phyloP scores from a whole-genome alignment of 1,140 invertebrate species.

The Aphis gossypii region DNA sequence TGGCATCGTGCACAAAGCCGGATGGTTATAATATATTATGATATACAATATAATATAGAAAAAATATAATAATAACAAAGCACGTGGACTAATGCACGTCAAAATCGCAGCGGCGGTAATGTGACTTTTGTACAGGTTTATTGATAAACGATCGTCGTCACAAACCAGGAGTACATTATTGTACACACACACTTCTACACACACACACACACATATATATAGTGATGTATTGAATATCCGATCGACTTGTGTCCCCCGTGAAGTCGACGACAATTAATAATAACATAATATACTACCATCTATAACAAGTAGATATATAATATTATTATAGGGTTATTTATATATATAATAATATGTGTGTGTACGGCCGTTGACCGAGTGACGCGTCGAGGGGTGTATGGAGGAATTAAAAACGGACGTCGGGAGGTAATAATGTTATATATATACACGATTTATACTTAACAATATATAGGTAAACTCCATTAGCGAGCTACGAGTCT shows the following conservation, averaged over 20 bases:
- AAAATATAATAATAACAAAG: not conserved
- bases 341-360: not conserved
- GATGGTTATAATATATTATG: not conserved
- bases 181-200: not conserved
- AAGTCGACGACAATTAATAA: conserved; percentile 26
- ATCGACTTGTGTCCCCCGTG: conserved; percentile 1
- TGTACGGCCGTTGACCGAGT: not conserved
- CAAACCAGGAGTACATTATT: not conserved
- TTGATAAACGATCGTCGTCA: conserved; percentile 30
- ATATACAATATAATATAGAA: not conserved
- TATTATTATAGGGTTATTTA: too few relatives aligned
- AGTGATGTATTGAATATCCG: not conserved
- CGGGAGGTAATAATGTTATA: not conserved
- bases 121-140: conserved; percentile 16
- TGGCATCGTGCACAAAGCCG: not conserved
- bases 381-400: not conserved
- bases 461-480: conserved; percentile 23
- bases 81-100: not conserved
- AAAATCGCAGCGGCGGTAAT: conserved; percentile 23
- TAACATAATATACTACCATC: not conserved
- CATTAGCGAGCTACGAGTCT: not conserved
- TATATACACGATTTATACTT: not conserved
- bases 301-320: not conserved
- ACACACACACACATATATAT: not conserved
- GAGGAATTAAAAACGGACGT: not conserved